Evolutionary conservation across 2,797 vertebrate species (phyloP).

Genomic region (Odontamblyopus lacepedii): DNA sequence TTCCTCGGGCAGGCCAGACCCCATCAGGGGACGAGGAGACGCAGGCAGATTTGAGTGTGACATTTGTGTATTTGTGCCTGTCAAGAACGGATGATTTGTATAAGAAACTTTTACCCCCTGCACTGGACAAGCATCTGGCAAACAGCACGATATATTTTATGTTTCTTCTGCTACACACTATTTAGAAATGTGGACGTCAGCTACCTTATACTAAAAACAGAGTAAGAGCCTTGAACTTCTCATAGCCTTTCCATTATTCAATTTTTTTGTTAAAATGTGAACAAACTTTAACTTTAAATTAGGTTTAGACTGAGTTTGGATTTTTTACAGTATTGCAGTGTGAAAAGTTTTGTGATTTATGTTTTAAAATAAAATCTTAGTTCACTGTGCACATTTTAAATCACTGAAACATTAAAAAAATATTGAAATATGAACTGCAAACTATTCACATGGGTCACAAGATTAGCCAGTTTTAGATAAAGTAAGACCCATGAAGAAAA

Average conservation of each 20-base stretch:
- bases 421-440: background rate
- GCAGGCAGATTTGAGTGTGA: conserved; percentile 31
- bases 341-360: too few relatives aligned
- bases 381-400: background rate
- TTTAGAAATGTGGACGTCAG: background rate
- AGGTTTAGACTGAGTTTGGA: too few relatives aligned
- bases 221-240: background rate
- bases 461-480: background rate
- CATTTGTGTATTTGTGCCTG: conserved; percentile 46
- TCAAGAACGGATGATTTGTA: conserved; percentile 25
- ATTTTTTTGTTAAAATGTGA: too few relatives aligned
- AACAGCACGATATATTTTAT: background rate
- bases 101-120: conserved; percentile 35
- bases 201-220: background rate
- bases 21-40: conserved; percentile 44
- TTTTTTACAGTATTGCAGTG: too few relatives aligned
- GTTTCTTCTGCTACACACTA: background rate
- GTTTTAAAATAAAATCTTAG: too few relatives aligned
- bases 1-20: conserved; percentile 58
- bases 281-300: too few relatives aligned
- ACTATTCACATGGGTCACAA: background rate
- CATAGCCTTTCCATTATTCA: background rate
- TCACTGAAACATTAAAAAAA: background rate
- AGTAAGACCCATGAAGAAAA: background rate
- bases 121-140: conserved; percentile 32